phyloP scores from a whole-genome alignment of 2,797 vertebrate genomes.

The Gymnothorax javanicus region DNA sequence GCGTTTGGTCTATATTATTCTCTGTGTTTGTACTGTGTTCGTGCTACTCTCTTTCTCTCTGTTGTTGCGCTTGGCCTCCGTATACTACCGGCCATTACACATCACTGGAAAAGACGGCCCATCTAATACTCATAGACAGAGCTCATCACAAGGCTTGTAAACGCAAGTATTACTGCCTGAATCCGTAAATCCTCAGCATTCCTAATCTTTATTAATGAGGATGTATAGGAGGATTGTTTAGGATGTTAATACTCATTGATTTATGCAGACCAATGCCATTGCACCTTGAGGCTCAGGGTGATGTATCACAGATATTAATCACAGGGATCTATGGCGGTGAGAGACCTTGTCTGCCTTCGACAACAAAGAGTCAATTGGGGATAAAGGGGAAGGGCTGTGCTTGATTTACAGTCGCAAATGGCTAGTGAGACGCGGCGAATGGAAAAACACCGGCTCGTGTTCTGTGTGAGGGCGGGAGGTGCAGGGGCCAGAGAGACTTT shows the following conservation, averaged over 20 bases:
- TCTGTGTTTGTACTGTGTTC: too few species aligned
- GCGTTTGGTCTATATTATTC: too few species aligned
- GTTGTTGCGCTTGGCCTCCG: too few species aligned
- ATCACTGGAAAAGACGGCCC: not conserved
- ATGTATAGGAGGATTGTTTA: slow-evolving; percentile 34
- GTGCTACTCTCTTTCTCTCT: too few species aligned
- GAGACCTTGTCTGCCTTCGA: slow-evolving; percentile 36
- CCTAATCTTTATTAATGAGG: slow-evolving; percentile 29
- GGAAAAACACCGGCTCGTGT: not conserved
- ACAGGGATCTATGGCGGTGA: slow-evolving; percentile 33
- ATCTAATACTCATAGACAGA: slow-evolving; percentile 4
- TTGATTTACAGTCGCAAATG: slow-evolving; percentile 12
- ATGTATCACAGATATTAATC: slow-evolving; percentile 40
- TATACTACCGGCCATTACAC: too few species aligned
- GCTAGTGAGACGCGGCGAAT: not conserved
- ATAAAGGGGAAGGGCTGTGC: not conserved
- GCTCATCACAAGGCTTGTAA: not conserved
- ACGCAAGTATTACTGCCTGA: not conserved
- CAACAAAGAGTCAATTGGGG: slow-evolving; percentile 49
- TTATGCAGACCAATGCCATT: slow-evolving; percentile 41
- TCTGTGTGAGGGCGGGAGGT: not conserved
- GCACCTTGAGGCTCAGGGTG: slow-evolving; percentile 29
- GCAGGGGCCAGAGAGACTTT: too few species aligned
- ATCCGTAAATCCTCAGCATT: slow-evolving; percentile 17
- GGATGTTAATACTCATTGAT: slow-evolving; percentile 54